Percentiles rank a stretch among this genome's conserved stretches.
Evolutionary conservation across 2,797 vertebrate genomes (phyloP).

Genomic region (Valencia hispanica): DNA sequence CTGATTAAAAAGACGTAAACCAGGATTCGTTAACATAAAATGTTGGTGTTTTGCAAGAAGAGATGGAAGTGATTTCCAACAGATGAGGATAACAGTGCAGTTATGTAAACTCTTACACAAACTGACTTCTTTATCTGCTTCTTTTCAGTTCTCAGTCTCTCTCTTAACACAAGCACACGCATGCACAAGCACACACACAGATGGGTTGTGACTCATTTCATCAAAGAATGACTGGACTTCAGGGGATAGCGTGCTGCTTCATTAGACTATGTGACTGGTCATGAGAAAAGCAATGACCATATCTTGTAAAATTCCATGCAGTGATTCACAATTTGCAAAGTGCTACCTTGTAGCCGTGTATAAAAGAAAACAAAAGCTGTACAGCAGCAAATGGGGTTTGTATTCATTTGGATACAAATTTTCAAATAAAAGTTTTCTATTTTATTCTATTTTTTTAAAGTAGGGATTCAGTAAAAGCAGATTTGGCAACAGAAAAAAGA

Average conservation of each 20-base stretch:
- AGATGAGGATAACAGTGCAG: constrained; percentile 11
- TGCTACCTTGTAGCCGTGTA: constrained; percentile 29
- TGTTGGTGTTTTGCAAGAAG: constrained; percentile 55
- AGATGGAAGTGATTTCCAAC: constrained; percentile 52
- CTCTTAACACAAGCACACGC: constrained; percentile 9
- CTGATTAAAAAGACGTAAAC: constrained; percentile 43
- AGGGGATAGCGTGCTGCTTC: constrained; percentile 50
- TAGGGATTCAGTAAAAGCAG: constrained; percentile 1
- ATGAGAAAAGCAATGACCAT: constrained; percentile 65
- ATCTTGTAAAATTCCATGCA: constrained; percentile 64
- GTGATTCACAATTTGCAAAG: constrained; percentile 62
- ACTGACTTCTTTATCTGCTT: constrained; percentile 8
- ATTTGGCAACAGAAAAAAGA: constrained; percentile 11
- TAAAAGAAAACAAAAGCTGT: constrained; percentile 37
- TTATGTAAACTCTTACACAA: constrained; percentile 40
- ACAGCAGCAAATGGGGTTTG: constrained; percentile 1
- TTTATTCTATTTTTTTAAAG: background rate
- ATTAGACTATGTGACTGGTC: constrained; percentile 67
- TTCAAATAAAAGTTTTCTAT: constrained; percentile 2
- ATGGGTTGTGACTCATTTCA: constrained; percentile 65
- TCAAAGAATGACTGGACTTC: constrained; percentile 67
- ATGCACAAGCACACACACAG: constrained; percentile 24
- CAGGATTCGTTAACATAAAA: constrained; percentile 42
- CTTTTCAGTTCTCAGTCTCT: constrained; percentile 1
- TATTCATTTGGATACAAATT: constrained; percentile 4